A percentile compares a stretch with the other conserved stretches of the same genome.
Conservation (phyloP, 2,888 invertebrate species). For the Torymus auratus region DNA sequence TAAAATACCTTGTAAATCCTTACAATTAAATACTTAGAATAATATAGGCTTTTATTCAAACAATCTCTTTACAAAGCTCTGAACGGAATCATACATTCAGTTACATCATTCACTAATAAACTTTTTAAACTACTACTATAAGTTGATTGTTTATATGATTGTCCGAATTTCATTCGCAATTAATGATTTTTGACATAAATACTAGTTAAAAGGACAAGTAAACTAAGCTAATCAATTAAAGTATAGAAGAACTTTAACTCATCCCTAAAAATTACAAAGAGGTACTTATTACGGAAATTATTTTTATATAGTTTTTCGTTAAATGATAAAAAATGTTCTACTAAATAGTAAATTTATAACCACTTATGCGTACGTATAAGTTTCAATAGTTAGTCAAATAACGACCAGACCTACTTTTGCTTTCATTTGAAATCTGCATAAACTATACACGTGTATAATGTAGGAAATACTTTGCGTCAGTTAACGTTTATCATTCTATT, state of each 20-base stretch:
- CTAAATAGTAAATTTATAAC: not conserved
- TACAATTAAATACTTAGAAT: constrained; percentile 40
- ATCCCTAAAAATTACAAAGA: too few relatives aligned
- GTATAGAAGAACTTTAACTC: too few relatives aligned
- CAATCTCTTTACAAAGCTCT: constrained; percentile 1
- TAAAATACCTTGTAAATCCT: constrained; percentile 21
- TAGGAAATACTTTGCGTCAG: constrained; percentile 46
- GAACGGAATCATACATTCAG: not conserved
- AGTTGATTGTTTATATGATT: constrained; percentile 18
- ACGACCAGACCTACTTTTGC: constrained; percentile 50
- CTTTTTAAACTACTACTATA: not conserved
- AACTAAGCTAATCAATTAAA: too few relatives aligned
- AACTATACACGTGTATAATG: constrained; percentile 42
- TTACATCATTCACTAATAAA: constrained; percentile 8
- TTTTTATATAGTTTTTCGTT: not conserved
- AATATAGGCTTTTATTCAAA: constrained; percentile 44
- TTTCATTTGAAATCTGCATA: constrained; percentile 40
- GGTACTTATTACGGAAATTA: not conserved
- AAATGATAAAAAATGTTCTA: too few relatives aligned
- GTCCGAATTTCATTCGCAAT: constrained; percentile 12
- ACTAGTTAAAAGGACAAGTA: too few relatives aligned
- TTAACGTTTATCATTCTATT: constrained; percentile 52
- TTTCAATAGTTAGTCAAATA: constrained; percentile 45
- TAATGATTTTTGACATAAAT: not conserved
- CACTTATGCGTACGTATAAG: not conserved